Percentiles rank a stretch among this genome's conserved stretches.
Conservation (phyloP, 1,140 invertebrate genomes). For the Camponotus floridanus region DNA sequence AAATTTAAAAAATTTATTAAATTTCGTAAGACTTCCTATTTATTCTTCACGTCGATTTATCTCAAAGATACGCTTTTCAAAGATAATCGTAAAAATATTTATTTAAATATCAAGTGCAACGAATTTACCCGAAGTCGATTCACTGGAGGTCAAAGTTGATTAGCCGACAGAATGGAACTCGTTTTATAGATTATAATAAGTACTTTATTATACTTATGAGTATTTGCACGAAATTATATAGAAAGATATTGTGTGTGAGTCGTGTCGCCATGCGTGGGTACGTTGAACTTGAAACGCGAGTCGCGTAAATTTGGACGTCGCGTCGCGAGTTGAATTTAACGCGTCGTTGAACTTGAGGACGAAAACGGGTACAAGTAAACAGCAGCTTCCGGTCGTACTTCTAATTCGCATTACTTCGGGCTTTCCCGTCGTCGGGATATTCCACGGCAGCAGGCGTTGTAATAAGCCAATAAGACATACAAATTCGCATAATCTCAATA, state of each 20-base stretch:
- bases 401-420: conserved; percentile 73
- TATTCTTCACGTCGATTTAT: background rate
- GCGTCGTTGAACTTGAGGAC: conserved; percentile 73
- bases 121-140: background rate
- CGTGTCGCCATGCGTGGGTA: conserved; percentile 43
- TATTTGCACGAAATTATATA: conserved; percentile 34
- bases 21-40: background rate
- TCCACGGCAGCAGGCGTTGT: conserved; percentile 2
- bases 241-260: conserved; percentile 1
- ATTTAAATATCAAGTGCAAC: background rate
- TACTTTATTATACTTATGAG: conserved; percentile 18
- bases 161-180: background rate
- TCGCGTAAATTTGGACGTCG: conserved; percentile 72
- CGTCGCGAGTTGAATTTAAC: conserved; percentile 76
- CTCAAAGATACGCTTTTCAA: background rate
- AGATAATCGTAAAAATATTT: background rate
- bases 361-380: conserved; percentile 75
- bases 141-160: background rate
- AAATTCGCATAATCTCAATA: conserved; percentile 11
- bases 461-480: conserved; percentile 44
- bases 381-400: conserved; percentile 77
- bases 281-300: conserved; percentile 75
- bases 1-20: background rate
- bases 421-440: conserved; percentile 51
- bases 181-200: conserved; percentile 46